Conservation (phyloP, 2,113 vertebrate genomes). For the Erythrocercus mccallii region DNA sequence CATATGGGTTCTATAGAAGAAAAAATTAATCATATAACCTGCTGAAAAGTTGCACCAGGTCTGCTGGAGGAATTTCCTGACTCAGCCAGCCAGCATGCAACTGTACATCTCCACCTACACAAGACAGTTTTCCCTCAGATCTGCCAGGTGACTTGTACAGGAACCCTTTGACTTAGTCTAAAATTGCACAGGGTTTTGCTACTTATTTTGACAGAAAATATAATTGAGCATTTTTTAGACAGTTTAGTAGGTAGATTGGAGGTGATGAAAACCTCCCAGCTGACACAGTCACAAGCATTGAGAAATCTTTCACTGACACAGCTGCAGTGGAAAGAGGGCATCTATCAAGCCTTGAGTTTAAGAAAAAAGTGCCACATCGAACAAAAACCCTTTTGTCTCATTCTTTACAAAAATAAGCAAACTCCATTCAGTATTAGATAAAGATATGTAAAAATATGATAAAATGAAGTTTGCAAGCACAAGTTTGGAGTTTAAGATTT, state of each 20-base stretch:
- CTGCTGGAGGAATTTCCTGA: background rate
- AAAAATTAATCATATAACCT: background rate
- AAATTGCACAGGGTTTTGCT: background rate
- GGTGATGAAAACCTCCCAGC: background rate
- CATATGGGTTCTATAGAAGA: background rate
- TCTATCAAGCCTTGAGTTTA: background rate
- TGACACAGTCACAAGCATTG: background rate
- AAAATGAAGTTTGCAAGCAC: background rate
- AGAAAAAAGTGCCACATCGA: background rate
- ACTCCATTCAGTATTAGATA: background rate
- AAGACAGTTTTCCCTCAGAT: background rate
- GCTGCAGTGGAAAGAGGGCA: background rate
- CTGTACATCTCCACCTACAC: background rate
- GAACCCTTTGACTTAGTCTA: background rate
- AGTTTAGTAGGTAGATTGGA: background rate
- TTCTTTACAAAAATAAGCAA: background rate
- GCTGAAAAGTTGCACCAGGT: background rate
- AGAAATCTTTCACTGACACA: background rate
- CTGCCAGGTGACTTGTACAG: background rate
- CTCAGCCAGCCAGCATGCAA: background rate
- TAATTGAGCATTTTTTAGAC: background rate
- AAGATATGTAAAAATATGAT: background rate
- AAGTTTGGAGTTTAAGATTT: background rate
- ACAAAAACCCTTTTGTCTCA: background rate
- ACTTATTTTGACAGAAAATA: background rate